Base-by-base conservation (phyloP, 1,140 invertebrate species). In the Drosophila repleta region DNA sequence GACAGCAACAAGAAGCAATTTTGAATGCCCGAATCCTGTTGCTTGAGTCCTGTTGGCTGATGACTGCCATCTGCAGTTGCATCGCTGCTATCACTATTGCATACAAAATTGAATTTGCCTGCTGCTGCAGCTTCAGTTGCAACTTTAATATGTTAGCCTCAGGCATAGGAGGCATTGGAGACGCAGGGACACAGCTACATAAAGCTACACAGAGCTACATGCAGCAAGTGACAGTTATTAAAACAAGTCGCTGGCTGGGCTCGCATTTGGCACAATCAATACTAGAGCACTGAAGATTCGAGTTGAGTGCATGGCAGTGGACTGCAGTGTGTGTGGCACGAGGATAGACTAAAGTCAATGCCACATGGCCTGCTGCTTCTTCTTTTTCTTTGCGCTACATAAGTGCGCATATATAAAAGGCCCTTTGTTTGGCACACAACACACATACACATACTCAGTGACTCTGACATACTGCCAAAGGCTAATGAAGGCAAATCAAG, bases 381-480 rank as follows among this genome's bases (percentile, higher is more conserved):
- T n/a, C 51, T 64, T 64, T 11, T 55, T 29, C 39, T 32, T 63
- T 56, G 60, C 43, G 39, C 51, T 70, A 49, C 48, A 48, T 46
- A 62, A 62, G 58, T 45, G 62, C 58, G 41, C 15, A 66, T 13
- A 58, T 18, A 61, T 55, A 63, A 80, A 84, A 76, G 76, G 65
- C 63, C 66, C 74, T 85, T 84, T 84, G 81, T 84, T 80, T 58
- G 62, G 62, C 55, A 76, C 51, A 79, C 76, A 75, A 68, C 17
- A 53, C 13, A 35, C 17, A 52, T 11, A 58, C 21, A 53, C 15
- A 24, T 10, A 60, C 35, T 41, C 43, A 69, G 52, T 68, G 76
- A 76, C 79, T 81, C 81, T 84, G 81, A 84, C 81, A 85, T 71
- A 85, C 81, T 85, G 81, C 81, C 81, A 84, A 84, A 85, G 81